Base-by-base conservation (phyloP, 2,797 vertebrate genomes). In the Cottoperca gobio region DNA sequence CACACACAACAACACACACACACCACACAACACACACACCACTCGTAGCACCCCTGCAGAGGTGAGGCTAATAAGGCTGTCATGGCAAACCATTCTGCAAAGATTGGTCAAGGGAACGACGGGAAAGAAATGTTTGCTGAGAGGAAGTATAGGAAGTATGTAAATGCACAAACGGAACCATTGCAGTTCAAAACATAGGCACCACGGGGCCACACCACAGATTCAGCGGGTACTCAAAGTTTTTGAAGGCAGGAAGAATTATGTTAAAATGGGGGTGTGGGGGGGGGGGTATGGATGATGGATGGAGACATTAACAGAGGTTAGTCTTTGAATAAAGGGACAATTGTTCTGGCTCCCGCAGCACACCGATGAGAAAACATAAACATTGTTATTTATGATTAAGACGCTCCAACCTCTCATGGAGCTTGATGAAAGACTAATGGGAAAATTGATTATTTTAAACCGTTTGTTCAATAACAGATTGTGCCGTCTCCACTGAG, bases 21-120 rank as follows among this genome's bases (percentile, higher is more conserved):
- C 21, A 42, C 28, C 68, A 82, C 39, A 70, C 60, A 58, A 79
- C 58, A 83, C 49, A 76, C 67, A 57, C 58, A 74, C 65, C 21
- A 50, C 39, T n/a, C n/a, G n/a, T 12, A 8, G 61, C 69, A 78
- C 49, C 82, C 69, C 78, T 81, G 76, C 73, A 82, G 55, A 89
- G 76, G 62, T 65, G 76, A 86, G 83, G 80, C 81, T 83, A n/a
- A 83, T 66, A 70, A 62, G 72, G 88, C 82, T 93, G 79, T 89
- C 91, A 94, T 94, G 87, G 90, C 88, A 94, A n/a, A 95, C 91
- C 70, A 24, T 48, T 89, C 84, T 59, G 81, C 66, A 80, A 81
- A 90, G 83, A 89, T 79, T 93, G 91, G 90, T 88, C 91, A 88
- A 88, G 65, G 78, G 73, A 84, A 81, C 31, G 35, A 79, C 72